phyloP scores from a whole-genome alignment of 2,888 invertebrate species.

The Zelleria hepariella region DNA sequence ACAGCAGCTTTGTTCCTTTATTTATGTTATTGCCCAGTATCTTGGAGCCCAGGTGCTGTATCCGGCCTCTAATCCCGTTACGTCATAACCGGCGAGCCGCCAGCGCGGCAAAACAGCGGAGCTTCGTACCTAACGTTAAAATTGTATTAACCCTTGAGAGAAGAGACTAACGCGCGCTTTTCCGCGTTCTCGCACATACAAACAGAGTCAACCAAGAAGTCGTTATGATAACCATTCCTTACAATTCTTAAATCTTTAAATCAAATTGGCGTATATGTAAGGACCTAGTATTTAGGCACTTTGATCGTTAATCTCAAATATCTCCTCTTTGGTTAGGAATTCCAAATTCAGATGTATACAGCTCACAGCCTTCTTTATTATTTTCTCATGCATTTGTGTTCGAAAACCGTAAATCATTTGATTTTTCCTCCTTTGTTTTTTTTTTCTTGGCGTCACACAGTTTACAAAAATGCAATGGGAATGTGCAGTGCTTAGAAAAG shows the following conservation, averaged over 20 bases:
- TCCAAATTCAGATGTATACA: constrained; percentile 13
- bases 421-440: neutral
- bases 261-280: constrained; percentile 16
- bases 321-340: constrained; percentile 14
- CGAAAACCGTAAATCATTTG: constrained; percentile 5
- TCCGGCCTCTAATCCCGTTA: neutral
- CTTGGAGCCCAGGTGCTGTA: neutral
- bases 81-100: neutral
- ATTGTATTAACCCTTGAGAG: too few relatives aligned
- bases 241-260: too few relatives aligned
- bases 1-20: neutral
- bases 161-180: too few relatives aligned
- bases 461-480: too few relatives aligned
- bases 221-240: too few relatives aligned
- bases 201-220: too few relatives aligned
- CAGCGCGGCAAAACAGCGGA: neutral
- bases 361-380: too few relatives aligned
- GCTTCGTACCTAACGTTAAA: neutral
- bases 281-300: constrained; percentile 14
- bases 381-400: constrained; percentile 6
- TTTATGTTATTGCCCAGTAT: neutral
- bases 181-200: too few relatives aligned
- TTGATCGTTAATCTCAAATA: constrained; percentile 14
- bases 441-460: neutral
- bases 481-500: too few relatives aligned